phyloP scores from a whole-genome alignment of 2,113 vertebrate species.

The Polypterus senegalus region DNA sequence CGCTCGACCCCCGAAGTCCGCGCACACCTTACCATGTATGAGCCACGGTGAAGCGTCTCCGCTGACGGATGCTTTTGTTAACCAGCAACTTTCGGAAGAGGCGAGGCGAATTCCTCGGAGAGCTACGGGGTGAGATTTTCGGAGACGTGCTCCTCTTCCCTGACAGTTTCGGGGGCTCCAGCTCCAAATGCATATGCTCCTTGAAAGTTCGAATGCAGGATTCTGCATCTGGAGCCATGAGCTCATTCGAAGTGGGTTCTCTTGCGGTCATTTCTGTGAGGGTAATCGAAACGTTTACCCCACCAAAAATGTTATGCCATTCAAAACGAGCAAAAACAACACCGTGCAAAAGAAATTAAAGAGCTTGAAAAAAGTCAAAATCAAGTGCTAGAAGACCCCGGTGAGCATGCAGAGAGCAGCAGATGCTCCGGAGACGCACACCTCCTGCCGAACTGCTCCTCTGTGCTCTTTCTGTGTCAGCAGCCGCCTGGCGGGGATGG shows the following conservation, averaged over 20 bases:
- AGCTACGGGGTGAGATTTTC: constrained; percentile 92
- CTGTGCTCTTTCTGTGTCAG: constrained; percentile 27
- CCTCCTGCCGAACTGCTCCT: constrained; percentile 42
- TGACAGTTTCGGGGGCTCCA: constrained; percentile 75
- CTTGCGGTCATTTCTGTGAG: constrained; percentile 61
- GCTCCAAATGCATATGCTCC: constrained; percentile 95
- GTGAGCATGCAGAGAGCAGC: too few species aligned
- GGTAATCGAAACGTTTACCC: constrained; percentile 5
- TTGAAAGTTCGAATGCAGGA: constrained; percentile 90
- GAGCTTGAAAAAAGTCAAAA: too few species aligned
- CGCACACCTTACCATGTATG: constrained; percentile 81
- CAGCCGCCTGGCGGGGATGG: constrained; percentile 46
- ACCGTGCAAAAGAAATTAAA: too few species aligned
- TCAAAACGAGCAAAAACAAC: too few species aligned
- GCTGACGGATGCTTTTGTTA: constrained; percentile 93
- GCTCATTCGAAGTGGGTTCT: constrained; percentile 60
- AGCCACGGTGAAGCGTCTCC: constrained; percentile 86
- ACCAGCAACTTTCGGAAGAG: constrained; percentile 97
- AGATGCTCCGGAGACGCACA: constrained; percentile 4
- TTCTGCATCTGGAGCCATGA: constrained; percentile 61
- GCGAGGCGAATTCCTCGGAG: constrained; percentile 71
- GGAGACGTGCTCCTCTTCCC: constrained; percentile 81
- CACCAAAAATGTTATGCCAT: constrained; percentile 5
- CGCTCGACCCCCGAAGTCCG: too few species aligned
- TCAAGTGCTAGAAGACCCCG: too few species aligned